These are phyloP conservation scores for Halichoerus grypus DNA, from an alignment of 2,113 vertebrate genomes.

Conservation along the genomic window DNA sequence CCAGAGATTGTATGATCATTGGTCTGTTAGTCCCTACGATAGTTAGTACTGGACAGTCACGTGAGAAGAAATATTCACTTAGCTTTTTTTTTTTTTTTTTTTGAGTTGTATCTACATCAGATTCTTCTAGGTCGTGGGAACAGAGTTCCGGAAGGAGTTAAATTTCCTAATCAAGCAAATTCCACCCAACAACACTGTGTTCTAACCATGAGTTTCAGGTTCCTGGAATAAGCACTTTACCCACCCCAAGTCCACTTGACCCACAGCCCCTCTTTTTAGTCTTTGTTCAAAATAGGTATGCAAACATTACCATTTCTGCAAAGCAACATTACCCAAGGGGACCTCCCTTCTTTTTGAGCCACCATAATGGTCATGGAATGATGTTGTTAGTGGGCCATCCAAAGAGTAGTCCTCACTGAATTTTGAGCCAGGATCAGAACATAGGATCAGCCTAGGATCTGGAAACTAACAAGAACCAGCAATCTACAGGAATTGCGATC, in stretches of 20 bases:
- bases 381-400: not conserved
- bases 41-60: not conserved
- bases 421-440: not conserved
- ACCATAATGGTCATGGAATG: not conserved
- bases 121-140: not conserved
- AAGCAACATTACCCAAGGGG: not conserved
- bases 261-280: not conserved
- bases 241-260: not conserved
- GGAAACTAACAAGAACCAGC: not conserved
- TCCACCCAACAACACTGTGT: not conserved
- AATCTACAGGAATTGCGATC: not conserved
- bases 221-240: not conserved
- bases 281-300: not conserved
- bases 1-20: not conserved
- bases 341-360: not conserved
- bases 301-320: not conserved
- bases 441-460: not conserved
- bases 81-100: not conserved
- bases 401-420: not conserved
- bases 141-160: not conserved
- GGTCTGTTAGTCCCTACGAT: not conserved
- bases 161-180: not conserved
- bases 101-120: not conserved
- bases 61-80: not conserved
- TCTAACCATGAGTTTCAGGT: not conserved